Evolutionary conservation across 92 coral and sea anemone species (phyloP).

Genomic region (Phenganax subtilis): DNA sequence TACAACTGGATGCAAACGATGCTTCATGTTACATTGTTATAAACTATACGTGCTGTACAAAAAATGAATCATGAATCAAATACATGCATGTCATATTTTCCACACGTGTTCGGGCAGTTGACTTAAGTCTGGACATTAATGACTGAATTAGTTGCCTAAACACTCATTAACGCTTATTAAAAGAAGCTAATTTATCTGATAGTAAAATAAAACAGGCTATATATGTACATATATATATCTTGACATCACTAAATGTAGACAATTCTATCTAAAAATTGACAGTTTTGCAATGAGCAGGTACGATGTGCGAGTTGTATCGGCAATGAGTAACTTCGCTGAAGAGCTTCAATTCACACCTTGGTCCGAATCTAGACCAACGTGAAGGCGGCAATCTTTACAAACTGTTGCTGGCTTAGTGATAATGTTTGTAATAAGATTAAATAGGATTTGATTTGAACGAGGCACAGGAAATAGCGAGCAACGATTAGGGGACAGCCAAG

Average conservation of each 20-base stretch:
- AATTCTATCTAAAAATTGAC: too few species aligned
- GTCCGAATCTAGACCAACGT: constrained; percentile 32
- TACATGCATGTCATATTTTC: not conserved
- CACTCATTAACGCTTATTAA: constrained; percentile 27
- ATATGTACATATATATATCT: not conserved
- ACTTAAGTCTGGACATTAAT: not conserved
- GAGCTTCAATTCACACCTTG: constrained; percentile 29
- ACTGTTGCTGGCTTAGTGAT: constrained; percentile 14
- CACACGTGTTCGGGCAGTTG: constrained; percentile 1
- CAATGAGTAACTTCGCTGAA: not conserved
- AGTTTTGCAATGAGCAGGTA: not conserved
- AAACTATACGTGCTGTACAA: not conserved
- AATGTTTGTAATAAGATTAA: constrained; percentile 40
- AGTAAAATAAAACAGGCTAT: not conserved
- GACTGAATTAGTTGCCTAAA: constrained; percentile 29
- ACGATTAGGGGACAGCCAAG: not conserved
- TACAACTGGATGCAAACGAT: too few species aligned
- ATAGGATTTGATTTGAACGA: constrained; percentile 1
- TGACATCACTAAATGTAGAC: too few species aligned
- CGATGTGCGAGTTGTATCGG: not conserved
- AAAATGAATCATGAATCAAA: not conserved
- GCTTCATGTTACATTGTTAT: too few species aligned
- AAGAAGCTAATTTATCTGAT: constrained; percentile 38
- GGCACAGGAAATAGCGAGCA: constrained; percentile 11
- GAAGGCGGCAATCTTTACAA: constrained; percentile 23